phyloP scores from a whole-genome alignment of 2,888 invertebrate species.

The Pachycephus smyrnensis region DNA sequence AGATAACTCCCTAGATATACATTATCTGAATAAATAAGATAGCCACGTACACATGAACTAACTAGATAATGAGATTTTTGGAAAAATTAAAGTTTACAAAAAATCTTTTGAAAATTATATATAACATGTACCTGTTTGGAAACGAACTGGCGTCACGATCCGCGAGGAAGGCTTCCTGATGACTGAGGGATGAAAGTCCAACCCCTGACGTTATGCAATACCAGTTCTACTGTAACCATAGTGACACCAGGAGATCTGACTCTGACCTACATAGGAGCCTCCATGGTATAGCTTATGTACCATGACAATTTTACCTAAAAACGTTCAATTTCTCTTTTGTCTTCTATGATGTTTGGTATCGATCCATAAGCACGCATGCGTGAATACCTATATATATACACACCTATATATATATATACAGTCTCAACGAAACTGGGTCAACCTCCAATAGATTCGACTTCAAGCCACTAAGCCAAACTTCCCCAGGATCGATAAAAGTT shows the following conservation, averaged over 20 bases:
- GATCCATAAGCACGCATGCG: neutral
- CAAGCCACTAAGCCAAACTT: neutral
- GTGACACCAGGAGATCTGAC: neutral
- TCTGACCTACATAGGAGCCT: neutral
- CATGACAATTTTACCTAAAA: neutral
- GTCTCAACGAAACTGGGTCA: neutral
- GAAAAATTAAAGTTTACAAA: neutral
- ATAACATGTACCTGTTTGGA: neutral
- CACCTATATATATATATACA: neutral
- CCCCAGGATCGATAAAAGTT: neutral
- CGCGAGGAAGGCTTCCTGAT: neutral
- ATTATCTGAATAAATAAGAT: neutral
- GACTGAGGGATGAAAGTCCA: neutral
- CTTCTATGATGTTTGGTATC: neutral
- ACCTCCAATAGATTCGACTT: neutral
- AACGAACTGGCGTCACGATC: neutral
- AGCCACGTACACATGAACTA: neutral
- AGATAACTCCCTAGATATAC: neutral
- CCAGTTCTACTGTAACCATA: neutral
- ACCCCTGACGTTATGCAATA: neutral
- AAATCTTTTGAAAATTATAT: neutral
- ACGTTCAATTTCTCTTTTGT: neutral
- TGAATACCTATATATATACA: neutral
- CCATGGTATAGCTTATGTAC: neutral
- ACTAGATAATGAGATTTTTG: neutral